Evolutionary conservation across 2,113 vertebrate species (phyloP), one percentile per base, ranked within the genome.

Genomic region (Tachysurus vachellii): DNA sequence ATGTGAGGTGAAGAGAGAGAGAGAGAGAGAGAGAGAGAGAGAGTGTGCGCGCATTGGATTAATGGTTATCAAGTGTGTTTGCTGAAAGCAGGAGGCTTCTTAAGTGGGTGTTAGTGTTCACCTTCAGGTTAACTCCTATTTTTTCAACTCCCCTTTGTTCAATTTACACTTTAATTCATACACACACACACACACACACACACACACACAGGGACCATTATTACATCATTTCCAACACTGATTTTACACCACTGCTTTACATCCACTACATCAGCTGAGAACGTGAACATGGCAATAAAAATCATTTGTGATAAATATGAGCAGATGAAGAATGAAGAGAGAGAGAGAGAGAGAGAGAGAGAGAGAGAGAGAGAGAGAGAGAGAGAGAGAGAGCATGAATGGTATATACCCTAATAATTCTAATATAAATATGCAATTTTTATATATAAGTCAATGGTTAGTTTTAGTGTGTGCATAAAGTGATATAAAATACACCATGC

Each of bases 401-500:
- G 96, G 36, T 36, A 36, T 36, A 36, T 36, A 36, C 36, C 36
- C 36, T 36, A 36, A 36, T 36, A 36, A 36, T 36, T 36, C 36
- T 36, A 36, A 36, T 36, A 36, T 36, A 36, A 36, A 36, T 36
- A 36, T 36, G 1, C 36, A 36, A 36, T 36, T 36, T 36, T 36
- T 36, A 36, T 36, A 36, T 36, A 36, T 36, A 36, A 36, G 36
- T 36, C 36, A 36, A 36, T 36, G 36, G 61, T 12, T n/a, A 12
- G 95, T 94, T 94, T 92, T 93, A 26, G 93, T 93, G 94, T 93
- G 94, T 44, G 91, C 94, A 93, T 93, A 92, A 95, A 94, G 95
- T 95, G 95, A 96, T 95, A 94, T 95, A 96, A 96, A 94, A 95
- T 96, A 95, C 94, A 94, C 95, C 93, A 95, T 94, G 6, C 79